A percentile compares a stretch with the other conserved stretches of the same genome.
These are phyloP conservation scores for Cnemophilus loriae DNA, from an alignment of 2,113 vertebrate genomes.

Conservation along the genomic window DNA sequence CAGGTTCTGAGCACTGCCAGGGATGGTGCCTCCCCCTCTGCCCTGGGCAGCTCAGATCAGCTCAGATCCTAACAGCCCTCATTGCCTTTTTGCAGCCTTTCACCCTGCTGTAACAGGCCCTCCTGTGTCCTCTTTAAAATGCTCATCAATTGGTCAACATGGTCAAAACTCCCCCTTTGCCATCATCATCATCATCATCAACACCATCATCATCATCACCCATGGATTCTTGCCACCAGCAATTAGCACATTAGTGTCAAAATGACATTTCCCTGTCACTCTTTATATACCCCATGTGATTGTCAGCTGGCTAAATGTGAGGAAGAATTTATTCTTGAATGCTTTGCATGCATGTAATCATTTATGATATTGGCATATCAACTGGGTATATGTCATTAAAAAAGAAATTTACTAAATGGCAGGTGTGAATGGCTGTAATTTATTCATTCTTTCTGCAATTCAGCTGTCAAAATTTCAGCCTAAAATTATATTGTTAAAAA, in stretches of 20 bases:
- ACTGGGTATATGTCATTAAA: background rate
- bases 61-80: background rate
- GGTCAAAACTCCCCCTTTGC: background rate
- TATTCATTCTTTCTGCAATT: conserved; percentile 29
- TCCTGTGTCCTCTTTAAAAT: background rate
- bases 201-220: background rate
- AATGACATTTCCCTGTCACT: background rate
- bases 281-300: background rate
- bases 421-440: conserved; percentile 32
- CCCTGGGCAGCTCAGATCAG: background rate
- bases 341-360: background rate
- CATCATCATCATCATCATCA: too few relatives aligned
- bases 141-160: background rate
- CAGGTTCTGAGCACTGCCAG: background rate
- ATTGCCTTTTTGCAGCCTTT: background rate
- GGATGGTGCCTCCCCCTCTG: background rate
- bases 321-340: background rate
- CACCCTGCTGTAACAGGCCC: background rate
- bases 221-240: background rate
- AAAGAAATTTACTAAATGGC: conserved; percentile 2
- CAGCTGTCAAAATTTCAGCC: conserved; percentile 24
- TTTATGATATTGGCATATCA: conserved; percentile 21
- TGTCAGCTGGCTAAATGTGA: background rate
- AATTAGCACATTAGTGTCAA: background rate
- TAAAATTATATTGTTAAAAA: conserved; percentile 31